phyloP scores from a whole-genome alignment of 2,888 invertebrate genomes.

The Nesidiocoris tenuis region DNA sequence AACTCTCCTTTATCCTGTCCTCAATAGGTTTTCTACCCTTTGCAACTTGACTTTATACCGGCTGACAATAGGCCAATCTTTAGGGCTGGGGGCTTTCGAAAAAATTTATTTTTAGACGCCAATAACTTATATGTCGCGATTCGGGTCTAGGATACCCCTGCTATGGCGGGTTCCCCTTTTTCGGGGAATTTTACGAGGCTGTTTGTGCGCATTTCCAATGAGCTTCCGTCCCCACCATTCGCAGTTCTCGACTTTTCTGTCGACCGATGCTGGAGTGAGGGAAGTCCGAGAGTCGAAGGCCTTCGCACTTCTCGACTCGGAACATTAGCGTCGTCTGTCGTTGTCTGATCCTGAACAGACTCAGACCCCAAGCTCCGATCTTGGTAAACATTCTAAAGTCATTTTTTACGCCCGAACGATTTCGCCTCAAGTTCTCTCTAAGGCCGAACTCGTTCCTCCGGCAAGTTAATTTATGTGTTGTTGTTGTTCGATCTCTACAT shows the following conservation, averaged over 20 bases:
- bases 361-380: not conserved
- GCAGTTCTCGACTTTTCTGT: too few relatives aligned
- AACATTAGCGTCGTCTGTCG: not conserved
- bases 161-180: not conserved
- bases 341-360: not conserved
- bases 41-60: too few relatives aligned
- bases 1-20: too few relatives aligned
- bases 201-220: constrained; percentile 39
- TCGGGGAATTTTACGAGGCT: constrained; percentile 31
- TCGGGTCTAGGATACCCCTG: constrained; percentile 25
- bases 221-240: constrained; percentile 1
- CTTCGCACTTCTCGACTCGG: not conserved
- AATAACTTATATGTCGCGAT: constrained; percentile 22
- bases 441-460: not conserved
- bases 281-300: not conserved
- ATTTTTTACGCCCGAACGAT: constrained; percentile 31
- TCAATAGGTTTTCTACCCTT: too few relatives aligned
- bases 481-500: constrained; percentile 6
- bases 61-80: too few relatives aligned
- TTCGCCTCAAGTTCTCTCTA: constrained; percentile 13
- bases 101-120: constrained; percentile 23
- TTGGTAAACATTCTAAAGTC: constrained; percentile 30
- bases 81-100: not conserved
- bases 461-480: constrained; percentile 28
- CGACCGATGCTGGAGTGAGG: not conserved